Conservation (phyloP, 1,140 invertebrate genomes). For the Drosophila repleta region DNA sequence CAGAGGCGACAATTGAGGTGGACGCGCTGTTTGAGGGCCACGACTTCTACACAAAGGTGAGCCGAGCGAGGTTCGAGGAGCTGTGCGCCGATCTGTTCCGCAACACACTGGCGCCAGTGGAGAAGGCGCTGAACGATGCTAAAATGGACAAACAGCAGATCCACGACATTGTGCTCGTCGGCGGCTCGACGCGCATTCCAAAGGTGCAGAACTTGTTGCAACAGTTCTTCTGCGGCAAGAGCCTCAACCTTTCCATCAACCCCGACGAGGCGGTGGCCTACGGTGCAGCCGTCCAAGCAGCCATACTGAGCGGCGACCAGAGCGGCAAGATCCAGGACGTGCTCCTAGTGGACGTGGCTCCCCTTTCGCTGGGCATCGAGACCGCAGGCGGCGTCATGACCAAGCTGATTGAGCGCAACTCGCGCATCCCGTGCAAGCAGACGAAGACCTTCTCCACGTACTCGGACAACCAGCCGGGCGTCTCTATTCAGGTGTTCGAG, state of each 20-base stretch:
- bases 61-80: slow-evolving; percentile 93
- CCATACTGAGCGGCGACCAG: slow-evolving; percentile 88
- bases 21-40: slow-evolving; percentile 90
- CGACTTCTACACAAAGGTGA: slow-evolving; percentile 94
- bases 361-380: slow-evolving; percentile 86
- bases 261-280: slow-evolving; percentile 92
- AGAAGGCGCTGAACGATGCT: slow-evolving; percentile 90
- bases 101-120: slow-evolving; percentile 88
- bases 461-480: slow-evolving; percentile 89
- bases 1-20: slow-evolving; percentile 89
- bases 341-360: slow-evolving; percentile 86
- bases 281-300: slow-evolving; percentile 91
- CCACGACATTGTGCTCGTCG: slow-evolving; percentile 87
- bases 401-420: slow-evolving; percentile 87
- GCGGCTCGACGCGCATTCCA: slow-evolving; percentile 87
- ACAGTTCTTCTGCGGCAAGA: slow-evolving; percentile 88
- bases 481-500: slow-evolving; percentile 88
- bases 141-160: slow-evolving; percentile 89
- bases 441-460: slow-evolving; percentile 88
- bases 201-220: slow-evolving; percentile 87
- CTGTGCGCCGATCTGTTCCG: slow-evolving; percentile 92
- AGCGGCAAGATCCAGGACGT: slow-evolving; percentile 90
- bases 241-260: slow-evolving; percentile 89
- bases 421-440: slow-evolving; percentile 87
- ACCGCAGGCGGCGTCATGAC: slow-evolving; percentile 87